A percentile compares a stretch with the other conserved stretches of the same genome.
Evolutionary conservation across 1,140 invertebrate species (phyloP).

Genomic region (Aphidius ervi): DNA sequence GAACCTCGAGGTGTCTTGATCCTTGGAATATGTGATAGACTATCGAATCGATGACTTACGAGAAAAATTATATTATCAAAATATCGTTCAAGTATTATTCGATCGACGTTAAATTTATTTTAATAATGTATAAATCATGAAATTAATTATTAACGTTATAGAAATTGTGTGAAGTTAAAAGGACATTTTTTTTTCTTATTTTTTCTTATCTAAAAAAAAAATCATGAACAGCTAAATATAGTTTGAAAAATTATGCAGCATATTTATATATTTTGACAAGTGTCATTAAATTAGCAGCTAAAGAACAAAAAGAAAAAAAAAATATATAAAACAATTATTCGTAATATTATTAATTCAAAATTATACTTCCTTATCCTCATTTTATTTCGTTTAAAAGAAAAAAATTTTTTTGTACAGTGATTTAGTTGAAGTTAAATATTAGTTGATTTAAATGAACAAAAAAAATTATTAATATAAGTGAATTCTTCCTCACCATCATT

Average conservation of each 20-base stretch:
- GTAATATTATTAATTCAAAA: slow-evolving; percentile 5
- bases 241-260: neutral
- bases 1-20: slow-evolving; percentile 15
- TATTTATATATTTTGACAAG: neutral
- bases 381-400: slow-evolving; percentile 4
- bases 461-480: too few relatives aligned
- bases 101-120: slow-evolving; percentile 21
- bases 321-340: neutral
- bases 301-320: too few relatives aligned
- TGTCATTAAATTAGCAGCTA: neutral
- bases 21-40: slow-evolving; percentile 21
- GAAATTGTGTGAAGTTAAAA: neutral
- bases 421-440: slow-evolving; percentile 25
- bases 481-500: too few relatives aligned
- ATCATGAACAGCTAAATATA: neutral
- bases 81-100: slow-evolving; percentile 22
- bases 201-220: slow-evolving; percentile 8
- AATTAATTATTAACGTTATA: slow-evolving; percentile 1
- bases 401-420: slow-evolving; percentile 29
- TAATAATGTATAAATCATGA: slow-evolving; percentile 8
- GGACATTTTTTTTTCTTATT: slow-evolving; percentile 6
- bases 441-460: too few relatives aligned
- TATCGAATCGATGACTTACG: slow-evolving; percentile 20
- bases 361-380: slow-evolving; percentile 10
- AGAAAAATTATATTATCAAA: slow-evolving; percentile 13